A percentile compares a stretch with the other conserved stretches of the same genome.
Conservation (phyloP, 2,797 vertebrate genomes). For the Eidolon dupreanum region DNA sequence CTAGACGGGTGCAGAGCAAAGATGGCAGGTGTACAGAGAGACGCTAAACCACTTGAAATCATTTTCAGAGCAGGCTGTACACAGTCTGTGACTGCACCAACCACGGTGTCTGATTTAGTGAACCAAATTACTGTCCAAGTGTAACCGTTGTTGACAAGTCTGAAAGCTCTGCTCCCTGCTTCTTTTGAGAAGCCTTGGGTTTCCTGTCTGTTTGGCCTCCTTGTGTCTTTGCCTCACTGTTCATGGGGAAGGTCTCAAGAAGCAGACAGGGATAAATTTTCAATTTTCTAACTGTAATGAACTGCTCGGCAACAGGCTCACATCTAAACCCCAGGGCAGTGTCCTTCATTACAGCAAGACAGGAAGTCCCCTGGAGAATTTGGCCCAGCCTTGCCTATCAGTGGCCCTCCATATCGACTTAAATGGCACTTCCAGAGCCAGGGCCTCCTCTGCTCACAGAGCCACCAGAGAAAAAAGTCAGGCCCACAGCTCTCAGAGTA, state of each 20-base stretch:
- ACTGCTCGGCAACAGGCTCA: neutral
- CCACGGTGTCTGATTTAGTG: neutral
- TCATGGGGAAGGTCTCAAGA: neutral
- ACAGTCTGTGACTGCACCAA: neutral
- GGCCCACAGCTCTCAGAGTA: neutral
- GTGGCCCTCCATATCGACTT: neutral
- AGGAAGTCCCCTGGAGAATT: neutral
- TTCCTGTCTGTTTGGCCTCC: neutral
- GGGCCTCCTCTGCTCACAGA: neutral
- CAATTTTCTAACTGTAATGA: conserved; percentile 52
- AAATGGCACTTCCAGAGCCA: neutral
- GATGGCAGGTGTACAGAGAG: neutral
- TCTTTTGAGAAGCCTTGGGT: neutral
- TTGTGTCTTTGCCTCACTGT: neutral
- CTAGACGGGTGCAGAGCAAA: neutral
- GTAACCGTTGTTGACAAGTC: neutral
- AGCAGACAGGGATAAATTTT: neutral
- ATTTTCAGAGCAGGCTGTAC: neutral
- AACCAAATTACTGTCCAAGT: neutral
- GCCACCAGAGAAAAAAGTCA: neutral
- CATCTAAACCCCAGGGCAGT: conserved; percentile 9
- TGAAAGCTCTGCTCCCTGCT: neutral
- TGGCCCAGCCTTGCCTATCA: neutral
- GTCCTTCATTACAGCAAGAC: conserved; percentile 8
- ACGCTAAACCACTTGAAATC: neutral